Evolutionary conservation across 1,140 invertebrate genomes (phyloP), one percentile per base, ranked within the genome.

Genomic region (Panulirus ornatus): DNA sequence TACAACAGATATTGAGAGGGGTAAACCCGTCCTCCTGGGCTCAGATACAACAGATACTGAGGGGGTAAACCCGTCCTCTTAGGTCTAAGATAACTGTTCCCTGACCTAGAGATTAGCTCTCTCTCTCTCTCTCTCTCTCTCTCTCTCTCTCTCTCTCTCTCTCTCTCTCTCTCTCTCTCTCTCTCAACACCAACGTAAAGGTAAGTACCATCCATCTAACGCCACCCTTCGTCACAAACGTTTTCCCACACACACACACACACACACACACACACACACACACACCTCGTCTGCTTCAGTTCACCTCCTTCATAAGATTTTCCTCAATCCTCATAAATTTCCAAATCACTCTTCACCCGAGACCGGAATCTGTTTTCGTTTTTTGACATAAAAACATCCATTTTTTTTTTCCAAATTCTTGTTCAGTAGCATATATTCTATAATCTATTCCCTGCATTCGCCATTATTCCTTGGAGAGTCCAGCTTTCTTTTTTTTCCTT

Each of bases 211-310:
- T 5, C 40, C 30, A n/a, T n/a, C 70, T 36, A 71, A 30, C 34
- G 70, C 40, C 11, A 71, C 30, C 40, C 34, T 2, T 8, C 5
- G 30, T 19, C 19, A 30, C 70, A 71, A 22, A 58, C 63, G 34
- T 30, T 27, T 30, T 27, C 63, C n/a, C 63, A 66, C 63, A 66
- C 63, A 66, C 63, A 66, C 63, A 5, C 63, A 66, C 63, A 66
- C 63, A 66, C 63, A 66, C 63, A 66, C 63, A 66, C 63, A 66
- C 63, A 66, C 63, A 66, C 63, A 66, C 63, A 66, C 63, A 66
- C 63, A 66, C 63, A 66, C 63, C 5, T 27, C 5, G 11, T 58
- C 22, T 58, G 11, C 51, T 58, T 58, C 51, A 58, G 11, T 58
- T 58, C 22, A 11, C 51, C 22, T 58, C 22, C 51, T 22, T 22